Conservation (phyloP, 2,113 vertebrate genomes). For the Pao palembangensis region DNA sequence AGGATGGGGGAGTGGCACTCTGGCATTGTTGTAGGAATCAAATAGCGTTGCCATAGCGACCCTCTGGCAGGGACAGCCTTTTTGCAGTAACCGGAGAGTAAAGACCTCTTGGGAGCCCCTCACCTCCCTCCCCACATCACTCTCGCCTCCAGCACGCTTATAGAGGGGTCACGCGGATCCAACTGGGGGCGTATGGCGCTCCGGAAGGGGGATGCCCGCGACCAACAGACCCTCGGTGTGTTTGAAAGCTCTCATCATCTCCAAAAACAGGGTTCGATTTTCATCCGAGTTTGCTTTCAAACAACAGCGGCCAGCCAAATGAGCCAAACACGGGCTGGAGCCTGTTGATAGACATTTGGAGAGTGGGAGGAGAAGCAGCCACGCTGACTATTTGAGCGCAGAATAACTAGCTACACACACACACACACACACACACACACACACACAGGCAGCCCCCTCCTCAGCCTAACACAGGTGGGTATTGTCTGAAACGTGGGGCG, state of each 20-base stretch:
- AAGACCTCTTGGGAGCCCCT: slow-evolving; percentile 65
- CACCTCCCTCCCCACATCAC: slow-evolving; percentile 35
- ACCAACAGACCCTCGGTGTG: slow-evolving; percentile 12
- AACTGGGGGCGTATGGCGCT: slow-evolving; percentile 32
- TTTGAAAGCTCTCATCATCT: slow-evolving; percentile 16
- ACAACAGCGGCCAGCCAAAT: slow-evolving; percentile 48
- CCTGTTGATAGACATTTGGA: slow-evolving; percentile 51
- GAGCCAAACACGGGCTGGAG: slow-evolving; percentile 50
- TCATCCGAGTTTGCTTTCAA: slow-evolving; percentile 37
- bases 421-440: slow-evolving; percentile 21
- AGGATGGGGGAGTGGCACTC: slow-evolving; percentile 38
- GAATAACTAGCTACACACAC: slow-evolving; percentile 38
- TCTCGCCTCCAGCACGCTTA: slow-evolving; percentile 53
- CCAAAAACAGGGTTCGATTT: slow-evolving; percentile 26
- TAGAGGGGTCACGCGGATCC: slow-evolving; percentile 38
- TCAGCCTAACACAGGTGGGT: slow-evolving; percentile 68
- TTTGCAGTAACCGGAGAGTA: slow-evolving; percentile 74
- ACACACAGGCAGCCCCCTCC: slow-evolving; percentile 36
- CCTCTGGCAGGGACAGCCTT: slow-evolving; percentile 67
- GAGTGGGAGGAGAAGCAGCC: slow-evolving; percentile 33
- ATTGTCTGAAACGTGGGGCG: slow-evolving; percentile 64
- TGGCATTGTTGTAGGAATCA: slow-evolving; percentile 78
- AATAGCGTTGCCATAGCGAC: slow-evolving; percentile 77
- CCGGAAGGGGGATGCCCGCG: slow-evolving; percentile 13
- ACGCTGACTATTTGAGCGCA: slow-evolving; percentile 37